Evolutionary conservation across 2,113 vertebrate genomes (phyloP).

Genomic region (Mus spicilegus): DNA sequence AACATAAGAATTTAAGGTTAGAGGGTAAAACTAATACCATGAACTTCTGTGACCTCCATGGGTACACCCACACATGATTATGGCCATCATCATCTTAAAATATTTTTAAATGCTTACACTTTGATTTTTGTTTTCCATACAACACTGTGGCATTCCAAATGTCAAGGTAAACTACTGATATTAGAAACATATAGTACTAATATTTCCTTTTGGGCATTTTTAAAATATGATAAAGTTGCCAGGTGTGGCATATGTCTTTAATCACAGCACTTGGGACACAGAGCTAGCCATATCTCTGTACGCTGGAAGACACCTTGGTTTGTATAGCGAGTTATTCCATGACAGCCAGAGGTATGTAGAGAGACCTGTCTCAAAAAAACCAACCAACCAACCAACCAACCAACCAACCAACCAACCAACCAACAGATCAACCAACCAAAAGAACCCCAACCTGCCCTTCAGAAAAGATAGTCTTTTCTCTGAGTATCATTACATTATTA

Average conservation of each 20-base stretch:
- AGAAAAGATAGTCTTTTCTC: neutral
- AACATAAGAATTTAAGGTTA: neutral
- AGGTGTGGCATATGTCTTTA: neutral
- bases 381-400: neutral
- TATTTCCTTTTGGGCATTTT: neutral
- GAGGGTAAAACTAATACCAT: neutral
- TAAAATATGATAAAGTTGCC: neutral
- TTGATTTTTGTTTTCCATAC: neutral
- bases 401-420: neutral
- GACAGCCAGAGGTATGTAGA: neutral
- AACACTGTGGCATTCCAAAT: neutral
- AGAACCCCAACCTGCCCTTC: neutral
- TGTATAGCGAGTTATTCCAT: neutral
- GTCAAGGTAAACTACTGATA: constrained; percentile 18
- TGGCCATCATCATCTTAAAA: neutral
- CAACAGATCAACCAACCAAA: neutral
- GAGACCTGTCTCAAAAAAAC: neutral
- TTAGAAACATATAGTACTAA: neutral
- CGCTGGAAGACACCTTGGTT: neutral
- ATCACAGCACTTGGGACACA: neutral
- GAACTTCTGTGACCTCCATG: neutral
- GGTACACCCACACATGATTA: neutral
- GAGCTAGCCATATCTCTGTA: neutral
- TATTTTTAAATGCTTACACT: neutral
- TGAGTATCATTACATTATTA: neutral